Evolutionary conservation across 1,140 invertebrate genomes (phyloP).

Genomic region (Calephelis nemesis): DNA sequence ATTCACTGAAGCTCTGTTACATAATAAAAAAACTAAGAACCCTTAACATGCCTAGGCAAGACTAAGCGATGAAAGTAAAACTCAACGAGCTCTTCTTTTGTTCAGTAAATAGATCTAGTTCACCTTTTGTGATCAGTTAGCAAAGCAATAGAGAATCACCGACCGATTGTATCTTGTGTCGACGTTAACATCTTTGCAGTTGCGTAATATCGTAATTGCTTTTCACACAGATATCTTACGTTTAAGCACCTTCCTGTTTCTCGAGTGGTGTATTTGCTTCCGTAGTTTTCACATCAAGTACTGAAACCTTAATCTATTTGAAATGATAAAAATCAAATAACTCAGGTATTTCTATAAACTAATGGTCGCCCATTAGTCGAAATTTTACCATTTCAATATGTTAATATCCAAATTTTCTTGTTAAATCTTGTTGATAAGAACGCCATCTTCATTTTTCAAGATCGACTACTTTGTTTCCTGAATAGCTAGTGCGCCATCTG

Average conservation of each 20-base stretch:
- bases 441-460: too few species aligned
- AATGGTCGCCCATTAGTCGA: too few species aligned
- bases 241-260: constrained; percentile 59
- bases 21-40: neutral
- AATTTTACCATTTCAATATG: too few species aligned
- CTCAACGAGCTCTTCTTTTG: constrained; percentile 27
- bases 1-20: neutral
- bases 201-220: constrained; percentile 66
- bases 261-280: constrained; percentile 44
- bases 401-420: too few species aligned
- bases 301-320: too few species aligned
- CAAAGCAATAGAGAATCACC: constrained; percentile 23
- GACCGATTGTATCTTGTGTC: constrained; percentile 28
- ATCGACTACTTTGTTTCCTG: too few species aligned
- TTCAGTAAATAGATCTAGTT: constrained; percentile 41
- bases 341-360: too few species aligned
- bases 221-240: constrained; percentile 52
- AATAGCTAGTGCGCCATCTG: too few species aligned
- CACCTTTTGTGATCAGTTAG: constrained; percentile 36
- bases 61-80: constrained; percentile 11
- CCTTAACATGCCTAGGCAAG: neutral
- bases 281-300: constrained; percentile 33
- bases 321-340: too few species aligned
- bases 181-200: constrained; percentile 53
- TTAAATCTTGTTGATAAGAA: too few species aligned